Evolutionary conservation across 1,140 invertebrate genomes (phyloP).

Genomic region (Helicoverpa zea): DNA sequence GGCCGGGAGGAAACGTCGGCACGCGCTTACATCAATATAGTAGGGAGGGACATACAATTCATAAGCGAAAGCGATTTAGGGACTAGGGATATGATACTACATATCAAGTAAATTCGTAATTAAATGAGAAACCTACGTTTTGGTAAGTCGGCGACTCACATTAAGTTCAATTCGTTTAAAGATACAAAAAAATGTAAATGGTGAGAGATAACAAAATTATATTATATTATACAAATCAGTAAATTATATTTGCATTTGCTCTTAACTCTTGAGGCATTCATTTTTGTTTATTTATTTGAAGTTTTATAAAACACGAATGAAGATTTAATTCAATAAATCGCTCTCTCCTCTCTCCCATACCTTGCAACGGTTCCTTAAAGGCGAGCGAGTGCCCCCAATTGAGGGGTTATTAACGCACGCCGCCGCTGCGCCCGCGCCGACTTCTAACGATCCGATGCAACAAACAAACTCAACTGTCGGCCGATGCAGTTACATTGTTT

Average conservation of each 20-base stretch:
- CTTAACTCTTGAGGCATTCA: too few relatives aligned
- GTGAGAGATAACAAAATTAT: too few relatives aligned
- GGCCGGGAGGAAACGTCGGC: constrained; percentile 42
- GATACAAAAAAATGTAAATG: too few relatives aligned
- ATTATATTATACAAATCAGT: too few relatives aligned
- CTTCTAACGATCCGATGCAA: constrained; percentile 52
- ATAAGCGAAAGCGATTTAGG: not conserved
- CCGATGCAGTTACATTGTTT: constrained; percentile 35
- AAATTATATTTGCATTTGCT: too few relatives aligned
- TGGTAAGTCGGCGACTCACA: too few relatives aligned
- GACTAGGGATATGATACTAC: too few relatives aligned
- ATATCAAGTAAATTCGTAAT: too few relatives aligned
- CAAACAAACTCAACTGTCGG: constrained; percentile 37
- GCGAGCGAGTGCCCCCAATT: constrained; percentile 69
- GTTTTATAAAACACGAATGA: too few relatives aligned
- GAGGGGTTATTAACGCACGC: constrained; percentile 69
- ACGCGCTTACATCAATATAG: constrained; percentile 53
- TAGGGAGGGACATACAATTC: not conserved
- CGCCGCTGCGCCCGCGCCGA: constrained; percentile 50
- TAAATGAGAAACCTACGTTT: too few relatives aligned
- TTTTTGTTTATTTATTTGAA: too few relatives aligned
- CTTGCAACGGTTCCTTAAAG: not conserved
- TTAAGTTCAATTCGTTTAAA: too few relatives aligned
- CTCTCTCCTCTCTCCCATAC: constrained; percentile 16
- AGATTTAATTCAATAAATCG: constrained; percentile 7